Evolutionary conservation across 2,113 vertebrate species (phyloP), one percentile per base, ranked within the genome.

Genomic region (Centropus bengalensis): DNA sequence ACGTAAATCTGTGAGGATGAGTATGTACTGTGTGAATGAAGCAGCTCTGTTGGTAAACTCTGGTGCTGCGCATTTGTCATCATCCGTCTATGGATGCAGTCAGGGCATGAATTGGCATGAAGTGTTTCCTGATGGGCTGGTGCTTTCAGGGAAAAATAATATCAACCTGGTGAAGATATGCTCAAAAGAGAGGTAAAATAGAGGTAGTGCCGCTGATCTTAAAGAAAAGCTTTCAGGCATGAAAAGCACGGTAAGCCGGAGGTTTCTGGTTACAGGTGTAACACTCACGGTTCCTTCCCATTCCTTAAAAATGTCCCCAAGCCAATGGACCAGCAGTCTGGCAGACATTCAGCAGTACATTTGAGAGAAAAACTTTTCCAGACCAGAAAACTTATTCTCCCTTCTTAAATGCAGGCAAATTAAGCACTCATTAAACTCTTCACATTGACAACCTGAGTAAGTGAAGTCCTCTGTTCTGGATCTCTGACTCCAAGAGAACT

Each of bases 11-110:
- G 1, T 15, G 28, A 91, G 64, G 76, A 14, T 44, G 44, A 63
- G 56, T n/a, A 23, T 21, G 16, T 20, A 13, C 14, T 2, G 28
- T 13, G 42, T 33, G 42, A 78, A 40, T 38, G 30, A 66, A 67
- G 21, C 26, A 40, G 14, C 32, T 9, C 27, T 42, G 30, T 33
- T 54, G 40, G 40, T 16, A 76, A 88, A 44, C 23, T 21, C 54
- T 1, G 4, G 23, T 13, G 30, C 15, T 62, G 32, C 1, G 1
- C 9, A 3, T 63, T 63, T 0, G 10, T 26, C 32, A 3, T 10
- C 22, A 10, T 9, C 32, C 13, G 3, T 12, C 52, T 52, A 3
- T 3, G 27, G 76, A 51, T 3, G 24, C 20, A 52, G 16, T 4
- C 38, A 27, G 17, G 11, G 18, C 6, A 56, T 27, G 36, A 64